Evolutionary conservation across 1,140 invertebrate species (phyloP).

Genomic region (Planococcus citri): DNA sequence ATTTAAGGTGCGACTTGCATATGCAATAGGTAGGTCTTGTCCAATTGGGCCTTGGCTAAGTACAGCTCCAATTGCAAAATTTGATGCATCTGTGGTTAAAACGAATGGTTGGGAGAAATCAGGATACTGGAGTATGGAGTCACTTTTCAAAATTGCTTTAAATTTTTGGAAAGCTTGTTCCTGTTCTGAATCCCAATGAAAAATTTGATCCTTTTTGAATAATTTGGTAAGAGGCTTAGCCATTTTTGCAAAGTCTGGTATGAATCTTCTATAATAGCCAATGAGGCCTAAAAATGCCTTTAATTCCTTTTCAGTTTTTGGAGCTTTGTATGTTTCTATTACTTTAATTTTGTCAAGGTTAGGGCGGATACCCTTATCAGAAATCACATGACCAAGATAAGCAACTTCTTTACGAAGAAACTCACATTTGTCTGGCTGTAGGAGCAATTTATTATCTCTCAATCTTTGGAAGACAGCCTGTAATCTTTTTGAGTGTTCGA

Average conservation of each 20-base stretch:
- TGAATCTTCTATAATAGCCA: slow-evolving; percentile 34
- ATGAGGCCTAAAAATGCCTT: slow-evolving; percentile 36
- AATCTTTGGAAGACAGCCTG: slow-evolving; percentile 28
- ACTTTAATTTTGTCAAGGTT: slow-evolving; percentile 33
- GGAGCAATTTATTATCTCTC: slow-evolving; percentile 26
- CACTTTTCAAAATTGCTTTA: slow-evolving; percentile 33
- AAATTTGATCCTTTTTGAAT: slow-evolving; percentile 18
- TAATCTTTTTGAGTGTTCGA: slow-evolving; percentile 27
- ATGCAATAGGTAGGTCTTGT: slow-evolving; percentile 31
- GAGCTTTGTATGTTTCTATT: slow-evolving; percentile 30
- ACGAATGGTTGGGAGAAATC: slow-evolving; percentile 35
- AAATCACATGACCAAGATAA: slow-evolving; percentile 33
- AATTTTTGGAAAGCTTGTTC: slow-evolving; percentile 32
- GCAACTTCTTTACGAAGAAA: slow-evolving; percentile 30
- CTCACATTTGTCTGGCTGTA: slow-evolving; percentile 31
- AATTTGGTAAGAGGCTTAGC: slow-evolving; percentile 29
- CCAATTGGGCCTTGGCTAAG: too few species aligned
- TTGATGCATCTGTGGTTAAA: slow-evolving; percentile 40
- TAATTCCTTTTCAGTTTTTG: slow-evolving; percentile 32
- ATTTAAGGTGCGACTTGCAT: slow-evolving; percentile 34
- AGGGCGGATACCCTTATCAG: slow-evolving; percentile 29
- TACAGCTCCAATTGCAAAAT: slow-evolving; percentile 29
- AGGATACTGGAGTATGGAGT: slow-evolving; percentile 31
- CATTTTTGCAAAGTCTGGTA: slow-evolving; percentile 30
- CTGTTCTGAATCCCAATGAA: slow-evolving; percentile 14